Evolutionary conservation across 64 coral and sea anemone species (phyloP).

Genomic region (Dendrophyllia cribrosa): DNA sequence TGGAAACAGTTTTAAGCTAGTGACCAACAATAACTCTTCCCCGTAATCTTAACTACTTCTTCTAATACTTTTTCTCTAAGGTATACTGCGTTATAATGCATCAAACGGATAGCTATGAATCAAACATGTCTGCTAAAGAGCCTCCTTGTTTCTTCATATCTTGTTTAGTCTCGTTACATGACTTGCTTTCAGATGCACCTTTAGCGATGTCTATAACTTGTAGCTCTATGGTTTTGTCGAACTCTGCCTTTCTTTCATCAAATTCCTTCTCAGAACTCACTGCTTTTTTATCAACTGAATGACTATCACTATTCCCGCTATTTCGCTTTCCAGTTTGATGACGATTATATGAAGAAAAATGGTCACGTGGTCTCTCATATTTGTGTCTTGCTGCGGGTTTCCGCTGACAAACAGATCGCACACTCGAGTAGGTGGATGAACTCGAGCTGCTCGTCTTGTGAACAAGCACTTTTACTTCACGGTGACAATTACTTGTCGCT

Average conservation of each 20-base stretch:
- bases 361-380: background rate
- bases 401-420: conserved; percentile 17
- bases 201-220: background rate
- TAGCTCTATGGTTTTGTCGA: background rate
- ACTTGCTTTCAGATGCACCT: background rate
- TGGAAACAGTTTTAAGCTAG: too few relatives aligned
- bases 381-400: background rate
- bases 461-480: conserved; percentile 45
- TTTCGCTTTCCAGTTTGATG: background rate
- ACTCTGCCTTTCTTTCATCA: background rate
- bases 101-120: background rate
- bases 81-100: too few relatives aligned
- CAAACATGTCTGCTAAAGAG: conserved; percentile 38
- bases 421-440: conserved; percentile 26
- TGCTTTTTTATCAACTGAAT: background rate
- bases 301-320: background rate
- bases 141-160: conserved; percentile 1
- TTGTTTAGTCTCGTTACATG: background rate
- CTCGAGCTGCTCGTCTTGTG: conserved; percentile 18
- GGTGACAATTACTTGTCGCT: background rate
- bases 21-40: too few relatives aligned
- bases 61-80: too few relatives aligned
- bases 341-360: background rate
- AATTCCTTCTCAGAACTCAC: background rate
- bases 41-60: too few relatives aligned